Base-by-base conservation (phyloP, 2,888 invertebrate species). In the Pristionchus exspectatus region DNA sequence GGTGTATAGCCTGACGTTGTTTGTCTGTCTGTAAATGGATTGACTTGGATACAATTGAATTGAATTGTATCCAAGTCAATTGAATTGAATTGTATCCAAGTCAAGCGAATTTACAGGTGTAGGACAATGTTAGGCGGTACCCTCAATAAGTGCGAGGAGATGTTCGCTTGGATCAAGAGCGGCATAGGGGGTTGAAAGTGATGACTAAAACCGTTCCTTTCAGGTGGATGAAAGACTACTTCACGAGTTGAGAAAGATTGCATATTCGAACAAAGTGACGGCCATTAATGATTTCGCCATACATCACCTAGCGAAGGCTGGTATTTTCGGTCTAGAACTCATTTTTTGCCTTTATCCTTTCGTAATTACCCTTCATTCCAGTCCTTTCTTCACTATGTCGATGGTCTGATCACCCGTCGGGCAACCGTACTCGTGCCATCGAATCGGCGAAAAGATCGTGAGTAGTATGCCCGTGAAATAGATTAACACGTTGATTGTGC, bases 281-380 rank as follows among this genome's bases (percentile, higher is more conserved):
- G 30, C 21, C 2, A 59, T 85, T 2, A 18, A 56, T 18, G 85
- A 50, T 2, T 12, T 59, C 10, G 85, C 59, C n/a, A 63, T 85
- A 7, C 59, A 59, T 21, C 63, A 59, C 14, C 63, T 85, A 30
- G 85, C 85, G 33, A 85, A 85, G 85, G 85, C 63, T 14, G 21
- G 21, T 77, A 38, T 38, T 24, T 38, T 38, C 77, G 12, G 21
- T 2, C 33, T 18, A 69, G 30, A n/a, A n/a, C 27, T n/a, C 66
- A n/a, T 2, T 69, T 2, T n/a, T 3, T 38, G 2, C 2, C 38
- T 3, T 38, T 38, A 50, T 0, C 44, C 44, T 1, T 50, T 50
- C 44, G 5, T 12, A 50, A 50, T 10, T n/a, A 30, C 14, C 69
- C 30, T 14, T 24, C 66, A 69, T 38, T 85, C 21, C 59, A 85